Evolutionary conservation across 2,888 invertebrate genomes (phyloP), one percentile per base, ranked within the genome.

Genomic region (Chydorus sphaericus): DNA sequence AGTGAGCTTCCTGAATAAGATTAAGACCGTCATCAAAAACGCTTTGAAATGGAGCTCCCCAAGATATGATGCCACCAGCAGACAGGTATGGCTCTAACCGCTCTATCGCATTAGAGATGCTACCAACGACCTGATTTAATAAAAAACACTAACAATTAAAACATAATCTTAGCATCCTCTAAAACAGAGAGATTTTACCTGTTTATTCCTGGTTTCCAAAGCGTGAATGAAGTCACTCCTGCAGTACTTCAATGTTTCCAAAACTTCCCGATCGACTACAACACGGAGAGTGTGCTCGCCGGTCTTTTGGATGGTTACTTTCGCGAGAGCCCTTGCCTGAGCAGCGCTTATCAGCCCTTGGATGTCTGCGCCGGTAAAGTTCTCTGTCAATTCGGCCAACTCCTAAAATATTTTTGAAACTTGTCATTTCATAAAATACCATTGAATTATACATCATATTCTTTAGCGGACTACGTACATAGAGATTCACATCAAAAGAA

Each of bases 331-430:
- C 1, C 90, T 91, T 2, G 92, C 89, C 70, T 92, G 91, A 1
- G 96, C 93, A 1, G 94, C 93, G 59, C 93, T 78, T 0, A 96
- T 90, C 59, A 96, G 73, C 66, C 94, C 93, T 73, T 96, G 96
- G 36, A 96, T 66, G 70, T 96, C 96, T 0, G 96, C 96, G 37
- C 96, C 96, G 58, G 91, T 92, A 73, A 96, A 96, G 73, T 96
- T 96, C 75, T 93, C 86, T 0, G 93, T 93, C 18, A 82, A 65
- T 0, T 77, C 62, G 33, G 91, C 87, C 59, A 94, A 68, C 73
- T 93, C 91, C 75, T 79, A n/a, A n/a, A n/a, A n/a, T n/a, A 16
- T n/a, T n/a, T n/a, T n/a, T n/a, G n/a, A n/a, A n/a, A n/a, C n/a
- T n/a, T n/a, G 65, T 28, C 75, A 59, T 49, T 20, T 49, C 28